Conservation (phyloP, 2,888 invertebrate species). For the Penaeus monodon region DNA sequence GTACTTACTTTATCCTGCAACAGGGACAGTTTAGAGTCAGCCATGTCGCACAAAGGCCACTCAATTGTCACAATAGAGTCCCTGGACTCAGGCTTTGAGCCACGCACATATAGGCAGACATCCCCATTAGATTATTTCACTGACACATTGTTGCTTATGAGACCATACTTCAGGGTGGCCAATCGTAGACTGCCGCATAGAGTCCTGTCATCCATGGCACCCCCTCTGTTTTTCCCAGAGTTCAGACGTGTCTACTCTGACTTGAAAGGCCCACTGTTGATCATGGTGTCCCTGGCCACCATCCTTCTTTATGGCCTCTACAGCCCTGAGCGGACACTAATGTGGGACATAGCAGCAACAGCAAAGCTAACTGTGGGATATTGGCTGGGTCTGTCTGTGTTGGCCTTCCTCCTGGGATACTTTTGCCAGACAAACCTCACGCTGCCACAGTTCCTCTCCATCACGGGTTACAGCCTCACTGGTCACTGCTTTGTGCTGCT, state of each 20-base stretch:
- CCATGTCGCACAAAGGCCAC: slow-evolving; percentile 43
- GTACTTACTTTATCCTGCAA: not conserved
- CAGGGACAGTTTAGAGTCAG: not conserved
- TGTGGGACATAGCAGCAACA: slow-evolving; percentile 20
- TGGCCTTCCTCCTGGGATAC: slow-evolving; percentile 39
- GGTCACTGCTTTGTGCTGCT: slow-evolving; percentile 49
- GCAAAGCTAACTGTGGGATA: slow-evolving; percentile 45
- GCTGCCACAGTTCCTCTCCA: slow-evolving; percentile 30
- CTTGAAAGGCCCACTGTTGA: slow-evolving; percentile 35
- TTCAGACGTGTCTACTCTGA: slow-evolving; percentile 49
- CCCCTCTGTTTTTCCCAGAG: slow-evolving; percentile 46
- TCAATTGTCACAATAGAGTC: slow-evolving; percentile 45
- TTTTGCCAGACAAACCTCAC: slow-evolving; percentile 40
- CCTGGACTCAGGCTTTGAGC: slow-evolving; percentile 6
- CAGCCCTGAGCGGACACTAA: slow-evolving; percentile 26
- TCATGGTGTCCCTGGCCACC: slow-evolving; percentile 26
- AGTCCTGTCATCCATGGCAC: slow-evolving; percentile 48
- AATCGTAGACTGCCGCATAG: slow-evolving; percentile 36
- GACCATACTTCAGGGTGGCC: slow-evolving; percentile 29
- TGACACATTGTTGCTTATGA: not conserved
- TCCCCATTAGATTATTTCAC: slow-evolving; percentile 4
- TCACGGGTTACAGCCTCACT: slow-evolving; percentile 45
- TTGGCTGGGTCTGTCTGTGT: slow-evolving; percentile 38
- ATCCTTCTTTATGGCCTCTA: slow-evolving; percentile 47
- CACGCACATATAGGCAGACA: not conserved